Base-by-base conservation (phyloP, 2,888 invertebrate genomes). In the Drosophila meridiana region DNA sequence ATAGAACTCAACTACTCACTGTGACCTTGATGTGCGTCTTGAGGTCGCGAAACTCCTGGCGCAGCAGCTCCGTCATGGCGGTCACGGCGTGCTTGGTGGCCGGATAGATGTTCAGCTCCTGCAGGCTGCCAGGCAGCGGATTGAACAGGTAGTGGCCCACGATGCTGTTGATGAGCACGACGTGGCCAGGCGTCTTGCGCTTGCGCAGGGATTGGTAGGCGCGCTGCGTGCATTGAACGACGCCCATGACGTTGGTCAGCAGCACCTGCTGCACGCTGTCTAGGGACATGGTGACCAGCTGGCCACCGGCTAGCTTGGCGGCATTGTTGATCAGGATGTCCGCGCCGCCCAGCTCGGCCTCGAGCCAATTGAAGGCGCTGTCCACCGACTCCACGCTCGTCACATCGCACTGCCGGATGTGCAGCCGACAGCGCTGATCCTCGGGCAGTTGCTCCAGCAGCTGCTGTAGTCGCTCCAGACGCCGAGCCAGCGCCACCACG, bases 301-400 rank as follows among this genome's bases (percentile, higher is more conserved):
- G 84, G 0, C 92, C 91, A 1, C 58, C 68, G 6, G 67, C 48
- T 0, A 75, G 38, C 14, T 94, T 83, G 2, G 94, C 95, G 1
- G 95, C 95, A 86, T 94, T 95, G 79, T 95, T 95, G 4, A 95
- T 87, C 52, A 95, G 92, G 2, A 95, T 93, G 82, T 95, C 94
- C 6, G 94, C 92, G 1, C 94, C 94, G 0, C 95, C 95, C 0
- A 94, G 82, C 6, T 93, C 89, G 2, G 90, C 71, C 20, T 94
- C 93, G 48, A 94, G 93, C 90, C 91, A 93, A 30, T 92, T 84
- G 83, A 95, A 95, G 48, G 94, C 93, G 1, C 86, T 85, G 40
- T 93, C 77, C 13, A 95, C 94, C 2, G 95, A 94, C 0, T 93
- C 92, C 67, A 94, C 93, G n/a, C 93, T 93, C 1, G 92, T 91